Base-by-base conservation (phyloP, 2,888 invertebrate genomes). In the Lacanobia wlatinum region DNA sequence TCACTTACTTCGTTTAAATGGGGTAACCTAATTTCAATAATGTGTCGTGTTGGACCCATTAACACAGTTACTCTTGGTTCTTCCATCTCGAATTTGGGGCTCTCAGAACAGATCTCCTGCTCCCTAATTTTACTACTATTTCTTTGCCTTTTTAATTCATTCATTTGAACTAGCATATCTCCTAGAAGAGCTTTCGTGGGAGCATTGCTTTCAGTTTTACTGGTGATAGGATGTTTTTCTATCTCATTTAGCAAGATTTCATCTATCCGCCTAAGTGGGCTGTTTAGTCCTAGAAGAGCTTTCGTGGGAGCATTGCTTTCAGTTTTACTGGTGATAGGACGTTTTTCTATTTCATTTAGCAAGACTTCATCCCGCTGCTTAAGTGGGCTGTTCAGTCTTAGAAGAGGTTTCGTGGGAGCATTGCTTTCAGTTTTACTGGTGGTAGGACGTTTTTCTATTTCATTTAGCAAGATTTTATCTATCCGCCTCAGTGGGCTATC, bases 241-340 rank as follows among this genome's bases (percentile, higher is more conserved):
- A 92, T 88, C 84, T 91, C 92, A 69, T 84, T 85, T 0, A 90
- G 65, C 34, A 92, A 55, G 38, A 80, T 77, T 63, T 89, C 82
- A 46, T 92, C 92, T n/a, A n/a, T n/a, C n/a, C n/a, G n/a, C n/a
- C n/a, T n/a, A n/a, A n/a, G n/a, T n/a, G n/a, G n/a, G n/a, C n/a
- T n/a, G n/a, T n/a, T n/a, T n/a, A n/a, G n/a, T n/a, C n/a, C n/a
- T n/a, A n/a, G n/a, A n/a, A n/a, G n/a, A n/a, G n/a, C n/a, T n/a
- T n/a, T n/a, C n/a, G n/a, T 58, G 23, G 21, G 53, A 14, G n/a
- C 4, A 38, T 21, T 28, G 5, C 34, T 50, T 14, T n/a, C 46
- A 56, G 14, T 64, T 52, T 23, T 58, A 50, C 23, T 12, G 14
- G 64, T 55, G 23, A 63, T 34, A 62, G 77, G 65, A 71, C 88